Evolutionary conservation across 2,113 vertebrate species (phyloP).

Genomic region (Hemicordylus capensis): DNA sequence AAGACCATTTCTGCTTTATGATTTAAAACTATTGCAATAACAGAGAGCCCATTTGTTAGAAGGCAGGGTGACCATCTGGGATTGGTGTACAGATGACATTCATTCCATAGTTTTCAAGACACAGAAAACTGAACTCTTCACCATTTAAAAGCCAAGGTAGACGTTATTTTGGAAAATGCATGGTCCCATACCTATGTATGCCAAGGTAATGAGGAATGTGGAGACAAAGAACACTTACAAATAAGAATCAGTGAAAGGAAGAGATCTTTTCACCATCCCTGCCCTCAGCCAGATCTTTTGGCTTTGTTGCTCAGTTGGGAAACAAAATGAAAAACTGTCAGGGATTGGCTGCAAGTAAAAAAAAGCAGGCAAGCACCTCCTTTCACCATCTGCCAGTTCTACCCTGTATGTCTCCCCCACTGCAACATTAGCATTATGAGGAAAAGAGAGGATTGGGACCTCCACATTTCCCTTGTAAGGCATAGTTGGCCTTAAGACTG

Average conservation of each 20-base stretch:
- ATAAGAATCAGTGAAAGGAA: neutral
- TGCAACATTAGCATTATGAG: neutral
- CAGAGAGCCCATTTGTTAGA: constrained; percentile 60
- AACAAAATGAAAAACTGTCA: neutral
- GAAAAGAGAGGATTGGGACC: neutral
- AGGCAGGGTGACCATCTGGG: constrained; percentile 49
- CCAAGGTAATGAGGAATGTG: neutral
- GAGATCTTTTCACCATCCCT: neutral
- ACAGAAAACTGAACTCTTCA: constrained; percentile 47
- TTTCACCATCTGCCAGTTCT: neutral
- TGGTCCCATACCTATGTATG: neutral
- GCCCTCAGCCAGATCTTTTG: neutral
- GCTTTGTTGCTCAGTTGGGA: neutral
- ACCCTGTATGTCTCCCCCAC: neutral
- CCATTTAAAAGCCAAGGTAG: neutral
- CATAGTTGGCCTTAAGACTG: too few relatives aligned
- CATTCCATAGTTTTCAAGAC: constrained; percentile 48
- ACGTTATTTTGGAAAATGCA: neutral
- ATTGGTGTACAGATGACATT: constrained; percentile 38
- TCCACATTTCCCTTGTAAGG: too few relatives aligned
- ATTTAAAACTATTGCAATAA: constrained; percentile 62
- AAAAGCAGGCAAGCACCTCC: neutral
- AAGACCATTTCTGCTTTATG: constrained; percentile 50
- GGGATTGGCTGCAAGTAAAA: neutral
- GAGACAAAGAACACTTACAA: too few relatives aligned